Percentiles rank a stretch among this genome's conserved stretches.
Evolutionary conservation across 1,140 invertebrate genomes (phyloP).

Genomic region (Lordiphosa mommai): DNA sequence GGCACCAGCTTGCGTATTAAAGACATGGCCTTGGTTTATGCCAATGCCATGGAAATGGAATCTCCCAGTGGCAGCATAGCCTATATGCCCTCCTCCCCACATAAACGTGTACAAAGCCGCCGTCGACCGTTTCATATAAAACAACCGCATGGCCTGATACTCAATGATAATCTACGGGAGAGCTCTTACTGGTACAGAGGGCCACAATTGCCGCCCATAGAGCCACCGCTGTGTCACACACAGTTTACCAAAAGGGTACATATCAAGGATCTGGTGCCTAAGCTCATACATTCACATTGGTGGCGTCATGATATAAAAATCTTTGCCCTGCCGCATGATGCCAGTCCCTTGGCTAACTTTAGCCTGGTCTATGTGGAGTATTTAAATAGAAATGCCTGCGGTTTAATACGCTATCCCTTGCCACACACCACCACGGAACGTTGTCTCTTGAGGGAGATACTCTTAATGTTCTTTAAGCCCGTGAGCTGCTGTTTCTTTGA

Average conservation of each 20-base stretch:
- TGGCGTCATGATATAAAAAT: constrained; percentile 41
- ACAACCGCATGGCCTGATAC: not conserved
- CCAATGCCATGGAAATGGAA: not conserved
- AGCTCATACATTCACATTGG: constrained; percentile 39
- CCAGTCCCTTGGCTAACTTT: constrained; percentile 43
- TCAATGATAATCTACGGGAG: not conserved
- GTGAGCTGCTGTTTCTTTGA: constrained; percentile 60
- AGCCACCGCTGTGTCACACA: not conserved
- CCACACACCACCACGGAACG: constrained; percentile 53
- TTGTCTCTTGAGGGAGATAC: constrained; percentile 61
- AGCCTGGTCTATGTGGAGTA: constrained; percentile 35
- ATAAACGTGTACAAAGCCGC: not conserved
- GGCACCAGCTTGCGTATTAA: not conserved
- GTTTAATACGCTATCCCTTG: constrained; percentile 13
- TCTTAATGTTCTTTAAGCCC: constrained; percentile 69
- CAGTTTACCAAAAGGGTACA: not conserved
- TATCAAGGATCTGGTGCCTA: not conserved
- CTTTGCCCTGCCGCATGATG: not conserved
- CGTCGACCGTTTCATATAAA: constrained; percentile 4
- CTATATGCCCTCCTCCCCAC: not conserved
- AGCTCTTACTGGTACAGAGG: not conserved
- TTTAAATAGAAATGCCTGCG: constrained; percentile 14
- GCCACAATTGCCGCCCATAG: constrained; percentile 1
- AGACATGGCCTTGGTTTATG: constrained; percentile 19
- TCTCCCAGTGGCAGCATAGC: not conserved